These are phyloP conservation scores for Hydrotaea diabolus DNA, from an alignment of 2,888 invertebrate species.

Conservation along the genomic window DNA sequence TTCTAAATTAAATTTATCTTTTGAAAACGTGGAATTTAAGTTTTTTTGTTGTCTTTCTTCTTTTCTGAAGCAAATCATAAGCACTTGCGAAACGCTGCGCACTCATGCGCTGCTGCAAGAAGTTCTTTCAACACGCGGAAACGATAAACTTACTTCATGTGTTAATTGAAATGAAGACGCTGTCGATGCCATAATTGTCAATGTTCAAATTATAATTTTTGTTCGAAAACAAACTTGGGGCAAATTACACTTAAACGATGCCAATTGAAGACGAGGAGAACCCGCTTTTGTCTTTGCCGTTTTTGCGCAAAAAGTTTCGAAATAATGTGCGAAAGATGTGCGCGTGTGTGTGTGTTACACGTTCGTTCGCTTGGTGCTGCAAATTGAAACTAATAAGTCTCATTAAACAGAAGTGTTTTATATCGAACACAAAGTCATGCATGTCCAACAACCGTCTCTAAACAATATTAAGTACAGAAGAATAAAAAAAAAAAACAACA, in stretches of 20 bases:
- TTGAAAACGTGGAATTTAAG: background rate
- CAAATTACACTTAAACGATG: background rate
- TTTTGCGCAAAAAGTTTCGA: background rate
- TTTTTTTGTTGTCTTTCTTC: background rate
- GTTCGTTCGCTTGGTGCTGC: conserved; percentile 31
- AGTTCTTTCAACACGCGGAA: too few species aligned
- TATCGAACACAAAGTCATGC: background rate
- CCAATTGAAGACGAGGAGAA: background rate
- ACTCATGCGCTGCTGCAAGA: too few species aligned
- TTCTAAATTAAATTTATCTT: background rate
- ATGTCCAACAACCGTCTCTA: too few species aligned
- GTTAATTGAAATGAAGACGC: conserved; percentile 22
- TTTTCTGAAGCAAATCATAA: background rate
- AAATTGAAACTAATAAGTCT: conserved; percentile 45
- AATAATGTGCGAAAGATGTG: background rate
- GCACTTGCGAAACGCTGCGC: too few species aligned
- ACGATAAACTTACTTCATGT: conserved; percentile 47
- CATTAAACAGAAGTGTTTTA: conserved; percentile 37
- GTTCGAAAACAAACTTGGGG: too few species aligned
- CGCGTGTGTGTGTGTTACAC: background rate
- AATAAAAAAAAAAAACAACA: too few species aligned
- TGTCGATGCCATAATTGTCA: conserved; percentile 31
- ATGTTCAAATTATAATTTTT: background rate
- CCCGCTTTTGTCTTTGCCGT: background rate
- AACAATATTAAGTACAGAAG: too few species aligned